A percentile compares a stretch with the other conserved stretches of the same genome.
These are phyloP conservation scores for Halictus quadricinctus DNA, from an alignment of 2,888 invertebrate genomes.

Conservation along the genomic window DNA sequence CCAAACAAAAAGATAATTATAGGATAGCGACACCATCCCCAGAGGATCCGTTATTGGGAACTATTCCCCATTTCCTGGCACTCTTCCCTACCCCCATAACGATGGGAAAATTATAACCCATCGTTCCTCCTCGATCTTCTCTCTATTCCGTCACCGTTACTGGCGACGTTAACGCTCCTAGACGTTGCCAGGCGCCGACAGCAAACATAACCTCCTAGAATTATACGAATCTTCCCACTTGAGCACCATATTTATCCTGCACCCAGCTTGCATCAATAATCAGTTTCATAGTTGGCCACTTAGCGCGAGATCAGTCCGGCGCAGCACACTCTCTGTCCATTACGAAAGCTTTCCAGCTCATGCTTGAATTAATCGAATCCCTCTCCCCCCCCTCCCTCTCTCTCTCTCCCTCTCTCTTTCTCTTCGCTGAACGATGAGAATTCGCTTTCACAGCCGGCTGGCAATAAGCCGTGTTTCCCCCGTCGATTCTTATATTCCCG, in stretches of 20 bases:
- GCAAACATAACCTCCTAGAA: not conserved
- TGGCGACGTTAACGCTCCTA: not conserved
- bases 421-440: not conserved
- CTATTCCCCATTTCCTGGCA: not conserved
- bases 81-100: constrained; percentile 49
- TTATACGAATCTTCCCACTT: not conserved
- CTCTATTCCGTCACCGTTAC: constrained; percentile 17
- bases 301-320: not conserved
- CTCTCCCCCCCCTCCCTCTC: not conserved
- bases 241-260: not conserved
- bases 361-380: not conserved
- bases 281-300: not conserved
- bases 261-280: not conserved
- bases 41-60: constrained; percentile 33
- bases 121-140: constrained; percentile 11
- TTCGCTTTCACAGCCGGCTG: not conserved
- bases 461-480: constrained; percentile 9
- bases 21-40: constrained; percentile 39
- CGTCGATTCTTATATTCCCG: constrained; percentile 4
- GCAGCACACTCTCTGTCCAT: not conserved
- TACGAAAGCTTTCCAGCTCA: not conserved
- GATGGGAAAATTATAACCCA: constrained; percentile 66
- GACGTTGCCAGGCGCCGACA: not conserved
- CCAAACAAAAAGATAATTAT: constrained; percentile 36
- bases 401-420: not conserved